Evolutionary conservation across 2,113 vertebrate genomes (phyloP).

Genomic region (Strix uralensis): DNA sequence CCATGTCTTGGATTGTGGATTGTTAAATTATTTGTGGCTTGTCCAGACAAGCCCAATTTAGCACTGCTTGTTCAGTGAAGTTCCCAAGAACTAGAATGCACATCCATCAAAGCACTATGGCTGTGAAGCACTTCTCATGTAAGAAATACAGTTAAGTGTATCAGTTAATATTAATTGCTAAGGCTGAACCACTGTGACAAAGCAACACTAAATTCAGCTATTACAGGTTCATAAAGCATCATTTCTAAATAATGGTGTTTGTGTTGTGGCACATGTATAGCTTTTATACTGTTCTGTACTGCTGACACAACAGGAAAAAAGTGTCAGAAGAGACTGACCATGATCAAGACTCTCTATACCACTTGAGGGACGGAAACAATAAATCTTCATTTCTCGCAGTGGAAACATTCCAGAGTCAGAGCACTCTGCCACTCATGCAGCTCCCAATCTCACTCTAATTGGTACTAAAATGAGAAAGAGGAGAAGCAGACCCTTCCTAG

Average conservation of each 20-base stretch:
- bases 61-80: neutral
- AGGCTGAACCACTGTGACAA: neutral
- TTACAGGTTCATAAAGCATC: neutral
- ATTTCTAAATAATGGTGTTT: neutral
- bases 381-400: neutral
- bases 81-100: neutral
- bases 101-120: neutral
- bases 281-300: neutral
- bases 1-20: neutral
- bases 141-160: neutral
- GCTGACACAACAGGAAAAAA: neutral
- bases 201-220: neutral
- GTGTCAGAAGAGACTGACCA: neutral
- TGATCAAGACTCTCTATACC: accelerated
- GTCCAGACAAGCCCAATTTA: neutral
- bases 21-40: neutral
- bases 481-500: neutral
- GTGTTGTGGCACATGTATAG: neutral
- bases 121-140: neutral
- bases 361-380: neutral
- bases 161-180: neutral
- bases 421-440: neutral
- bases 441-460: neutral
- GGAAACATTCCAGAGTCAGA: neutral
- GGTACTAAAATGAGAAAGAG: neutral